Evolutionary conservation across 2,113 vertebrate genomes (phyloP).

Genomic region (Rhizomys pruinosus): DNA sequence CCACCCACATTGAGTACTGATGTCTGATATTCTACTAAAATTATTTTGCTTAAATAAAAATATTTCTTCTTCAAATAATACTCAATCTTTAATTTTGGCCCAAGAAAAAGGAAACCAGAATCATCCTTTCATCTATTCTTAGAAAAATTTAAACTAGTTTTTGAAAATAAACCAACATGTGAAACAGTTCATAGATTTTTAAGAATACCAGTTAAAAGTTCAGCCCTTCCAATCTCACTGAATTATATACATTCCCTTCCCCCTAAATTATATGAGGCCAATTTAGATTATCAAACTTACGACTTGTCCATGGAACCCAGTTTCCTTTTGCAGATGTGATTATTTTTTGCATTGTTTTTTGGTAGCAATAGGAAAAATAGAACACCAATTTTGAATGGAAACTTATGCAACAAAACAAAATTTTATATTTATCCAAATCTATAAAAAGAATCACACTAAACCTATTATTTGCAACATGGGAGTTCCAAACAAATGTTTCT

Average conservation of each 20-base stretch:
- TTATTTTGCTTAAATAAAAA: conserved; percentile 37
- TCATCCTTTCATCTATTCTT: neutral
- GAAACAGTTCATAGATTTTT: neutral
- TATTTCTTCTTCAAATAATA: conserved; percentile 11
- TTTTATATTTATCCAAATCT: neutral
- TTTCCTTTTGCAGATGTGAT: neutral
- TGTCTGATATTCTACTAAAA: neutral
- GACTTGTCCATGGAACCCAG: neutral
- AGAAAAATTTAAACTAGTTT: conserved; percentile 13
- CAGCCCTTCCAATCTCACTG: neutral
- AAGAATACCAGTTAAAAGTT: neutral
- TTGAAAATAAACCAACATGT: neutral
- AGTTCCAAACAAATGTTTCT: neutral
- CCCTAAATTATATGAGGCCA: neutral
- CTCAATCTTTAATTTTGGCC: neutral
- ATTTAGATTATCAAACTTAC: neutral
- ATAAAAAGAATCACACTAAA: neutral
- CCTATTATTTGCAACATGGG: neutral
- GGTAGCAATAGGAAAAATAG: neutral
- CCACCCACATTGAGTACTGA: neutral
- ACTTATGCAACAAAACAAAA: neutral
- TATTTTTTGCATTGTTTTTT: neutral
- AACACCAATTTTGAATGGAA: neutral
- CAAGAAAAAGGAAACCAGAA: conserved; percentile 16
- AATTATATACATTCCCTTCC: neutral